A percentile compares a stretch with the other conserved stretches of the same genome.
phyloP scores from a whole-genome alignment of 2,113 vertebrate species.

The Rostratula benghalensis region DNA sequence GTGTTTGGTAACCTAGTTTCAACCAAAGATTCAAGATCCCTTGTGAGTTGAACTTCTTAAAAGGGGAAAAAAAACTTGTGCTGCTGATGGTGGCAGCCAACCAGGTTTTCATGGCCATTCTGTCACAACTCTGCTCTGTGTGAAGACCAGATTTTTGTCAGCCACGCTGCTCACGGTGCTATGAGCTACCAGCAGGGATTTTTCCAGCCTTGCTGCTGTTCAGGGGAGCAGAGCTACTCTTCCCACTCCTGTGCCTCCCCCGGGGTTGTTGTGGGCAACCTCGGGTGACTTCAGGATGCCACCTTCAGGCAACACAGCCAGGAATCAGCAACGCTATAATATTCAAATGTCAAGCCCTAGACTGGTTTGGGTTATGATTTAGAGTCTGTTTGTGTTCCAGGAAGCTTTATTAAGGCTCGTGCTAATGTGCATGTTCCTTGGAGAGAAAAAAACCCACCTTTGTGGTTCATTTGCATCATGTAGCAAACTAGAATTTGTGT shows the following conservation, averaged over 20 bases:
- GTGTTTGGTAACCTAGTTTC: background rate
- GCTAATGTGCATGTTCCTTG: background rate
- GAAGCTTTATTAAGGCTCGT: background rate
- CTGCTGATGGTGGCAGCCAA: fast-evolving
- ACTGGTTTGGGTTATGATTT: background rate
- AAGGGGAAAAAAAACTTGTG: background rate
- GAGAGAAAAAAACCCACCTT: background rate
- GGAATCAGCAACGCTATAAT: fast-evolving
- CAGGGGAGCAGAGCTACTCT: background rate
- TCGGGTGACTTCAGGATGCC: background rate
- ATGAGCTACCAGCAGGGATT: background rate
- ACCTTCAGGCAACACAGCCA: background rate
- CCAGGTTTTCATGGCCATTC: fast-evolving
- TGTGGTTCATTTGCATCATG: background rate
- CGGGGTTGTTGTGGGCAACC: background rate
- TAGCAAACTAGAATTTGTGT: background rate
- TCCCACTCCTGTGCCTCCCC: background rate
- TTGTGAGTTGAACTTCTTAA: background rate
- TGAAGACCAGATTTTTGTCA: background rate
- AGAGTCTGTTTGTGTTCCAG: background rate
- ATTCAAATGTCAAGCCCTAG: background rate
- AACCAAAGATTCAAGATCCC: fast-evolving
- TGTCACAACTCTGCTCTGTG: background rate
- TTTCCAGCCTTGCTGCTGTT: background rate
- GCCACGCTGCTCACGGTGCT: background rate